Evolutionary conservation across 1,140 invertebrate species (phyloP), one percentile per base, ranked within the genome.

Genomic region (Calliphora vicina): DNA sequence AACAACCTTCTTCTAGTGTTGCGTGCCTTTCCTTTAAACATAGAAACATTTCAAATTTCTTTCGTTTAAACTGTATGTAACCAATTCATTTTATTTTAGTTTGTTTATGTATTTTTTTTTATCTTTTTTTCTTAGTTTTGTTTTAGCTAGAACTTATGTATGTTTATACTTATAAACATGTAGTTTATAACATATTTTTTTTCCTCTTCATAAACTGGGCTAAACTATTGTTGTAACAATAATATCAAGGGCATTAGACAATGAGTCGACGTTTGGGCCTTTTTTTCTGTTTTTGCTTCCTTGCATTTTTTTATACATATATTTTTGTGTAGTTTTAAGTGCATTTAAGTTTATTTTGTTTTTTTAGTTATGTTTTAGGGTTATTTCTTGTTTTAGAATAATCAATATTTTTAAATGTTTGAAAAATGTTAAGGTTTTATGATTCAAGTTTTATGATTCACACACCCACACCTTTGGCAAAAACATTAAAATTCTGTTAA

Each of bases 211-310:
- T 35, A 57, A 57, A 57, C 50, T 57, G 50, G 50, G 50, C 50
- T 57, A 57, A 57, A 57, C 50, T 57, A 57, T 57, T 57, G 50
- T 57, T 57, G 50, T 57, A 57, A 57, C 50, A 57, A n/a, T n/a
- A 57, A 17, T 57, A 57, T 57, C 50, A 57, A 57, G 50, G 50
- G 50, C 50, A 57, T 57, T 57, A 57, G 50, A 57, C 50, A 57
- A 57, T 57, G n/a, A 57, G 50, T 17, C 50, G 50, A 35, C 35
- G 0, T 35, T 35, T 57, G n/a, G 50, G 50, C 50, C 15, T 57
- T 57, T n/a, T 57, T 57, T 57, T 57, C 50, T 1, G 3, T 2
- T 35, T 35, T 35, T 35, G 35, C 6, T 10, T 10, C 35, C 35
- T 35, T 35, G 6, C 35, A 2, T 0, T 8, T 8, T 10, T 35